Evolutionary conservation across 2,113 vertebrate species (phyloP).

Genomic region (Ifrita kowaldi): DNA sequence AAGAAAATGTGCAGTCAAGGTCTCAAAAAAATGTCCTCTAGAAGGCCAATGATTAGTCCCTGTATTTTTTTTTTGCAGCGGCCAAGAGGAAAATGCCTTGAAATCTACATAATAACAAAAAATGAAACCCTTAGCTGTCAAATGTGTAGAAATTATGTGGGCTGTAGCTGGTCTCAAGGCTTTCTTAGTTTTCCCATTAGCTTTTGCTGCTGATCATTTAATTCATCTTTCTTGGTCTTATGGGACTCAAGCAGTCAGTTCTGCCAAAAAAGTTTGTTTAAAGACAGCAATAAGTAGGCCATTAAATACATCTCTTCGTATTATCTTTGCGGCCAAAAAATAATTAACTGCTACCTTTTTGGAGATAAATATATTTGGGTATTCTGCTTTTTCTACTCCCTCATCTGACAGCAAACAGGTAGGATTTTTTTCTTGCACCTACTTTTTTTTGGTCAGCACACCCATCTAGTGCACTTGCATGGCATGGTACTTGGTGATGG

Average conservation of each 20-base stretch:
- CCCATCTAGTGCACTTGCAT: neutral
- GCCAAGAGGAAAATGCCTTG: neutral
- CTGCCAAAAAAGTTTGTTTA: neutral
- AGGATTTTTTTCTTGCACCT: neutral
- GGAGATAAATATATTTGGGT: neutral
- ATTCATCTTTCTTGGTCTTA: neutral
- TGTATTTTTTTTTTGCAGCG: neutral
- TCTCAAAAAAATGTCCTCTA: neutral
- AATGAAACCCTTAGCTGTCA: neutral
- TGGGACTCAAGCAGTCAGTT: neutral
- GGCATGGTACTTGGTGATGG: neutral
- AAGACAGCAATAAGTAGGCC: neutral
- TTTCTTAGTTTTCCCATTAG: neutral
- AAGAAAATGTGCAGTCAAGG: neutral
- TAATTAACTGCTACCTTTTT: neutral
- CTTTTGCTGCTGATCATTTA: slow-evolving; percentile 1
- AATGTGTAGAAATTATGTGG: neutral
- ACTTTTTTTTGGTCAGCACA: neutral
- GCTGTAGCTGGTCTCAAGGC: neutral
- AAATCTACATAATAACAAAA: slow-evolving; percentile 7
- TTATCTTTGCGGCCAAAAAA: neutral
- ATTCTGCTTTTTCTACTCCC: neutral
- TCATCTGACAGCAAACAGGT: neutral
- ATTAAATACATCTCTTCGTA: neutral
- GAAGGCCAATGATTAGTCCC: neutral